Evolutionary conservation across 2,113 vertebrate species (phyloP), one percentile per base, ranked within the genome.

Genomic region (Accipiter virgatus): DNA sequence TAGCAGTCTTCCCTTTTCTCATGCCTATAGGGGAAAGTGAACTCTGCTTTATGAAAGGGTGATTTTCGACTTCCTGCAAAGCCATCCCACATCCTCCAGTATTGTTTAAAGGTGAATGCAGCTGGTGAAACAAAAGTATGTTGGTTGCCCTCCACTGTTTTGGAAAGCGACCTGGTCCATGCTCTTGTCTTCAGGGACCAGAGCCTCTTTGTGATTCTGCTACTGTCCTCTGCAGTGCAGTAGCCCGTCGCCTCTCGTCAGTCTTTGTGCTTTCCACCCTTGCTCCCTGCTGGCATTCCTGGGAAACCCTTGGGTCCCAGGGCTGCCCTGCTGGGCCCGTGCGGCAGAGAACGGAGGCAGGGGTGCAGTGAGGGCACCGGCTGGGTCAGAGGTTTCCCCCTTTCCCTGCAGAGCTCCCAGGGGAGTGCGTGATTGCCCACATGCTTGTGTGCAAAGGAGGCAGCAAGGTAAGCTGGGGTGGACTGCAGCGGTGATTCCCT

Each of bases 381-480:
- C 43, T 42, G 29, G 19, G 22, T 42, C 52, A 79, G 61, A 75
- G 16, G 19, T 66, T 94, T 82, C 21, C 22, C 12, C 10, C 2
- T 11, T 72, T 58, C 47, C 56, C 18, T 38, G 29, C 38, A 38
- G 63, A 72, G 31, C 27, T 74, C 25, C 20, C 34, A 29, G 26
- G 22, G n/a, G 16, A 58, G 6, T 1, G 3, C 0, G 1, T 0
- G 2, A 42, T 50, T 42, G 15, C 42, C 56, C 66, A 56, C 25
- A 34, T 0, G 0, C 13, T 45, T 67, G 38, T 50, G 32, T 45
- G 52, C 15, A 32, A 74, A 74, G 38, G 34, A 82, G 32, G 9
- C 55, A 63, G n/a, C 13, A 42, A 48, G 13, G 42, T 71, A 59
- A 68, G 20, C 16, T 13, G 27, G 6, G 0, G 0, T 1, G 25